Evolutionary conservation across 64 coral and sea anemone species (phyloP).

Genomic region (Montipora efflorescens): DNA sequence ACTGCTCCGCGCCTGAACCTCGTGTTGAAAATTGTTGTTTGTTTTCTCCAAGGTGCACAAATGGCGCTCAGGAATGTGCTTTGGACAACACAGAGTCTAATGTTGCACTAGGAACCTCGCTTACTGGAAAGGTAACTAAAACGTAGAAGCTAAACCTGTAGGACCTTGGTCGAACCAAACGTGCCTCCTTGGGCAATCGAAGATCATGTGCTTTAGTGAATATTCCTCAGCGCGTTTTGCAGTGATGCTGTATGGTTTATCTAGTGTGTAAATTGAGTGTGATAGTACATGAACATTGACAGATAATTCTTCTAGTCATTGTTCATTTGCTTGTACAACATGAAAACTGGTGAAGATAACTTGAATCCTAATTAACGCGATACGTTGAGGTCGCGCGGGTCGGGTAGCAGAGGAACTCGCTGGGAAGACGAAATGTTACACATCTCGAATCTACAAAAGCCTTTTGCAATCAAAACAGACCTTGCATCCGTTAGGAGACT

Average conservation of each 20-base stretch:
- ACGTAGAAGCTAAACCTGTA: not conserved
- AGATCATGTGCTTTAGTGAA: slow-evolving; percentile 32
- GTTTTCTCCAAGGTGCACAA: slow-evolving; percentile 36
- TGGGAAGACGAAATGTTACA: not conserved
- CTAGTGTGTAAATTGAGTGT: not conserved
- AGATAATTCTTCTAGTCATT: not conserved
- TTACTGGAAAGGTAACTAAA: slow-evolving; percentile 16
- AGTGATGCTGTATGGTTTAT: not conserved
- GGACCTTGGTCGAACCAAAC: not conserved
- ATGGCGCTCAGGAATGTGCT: not conserved
- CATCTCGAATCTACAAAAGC: not conserved
- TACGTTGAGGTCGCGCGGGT: not conserved
- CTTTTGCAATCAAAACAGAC: not conserved
- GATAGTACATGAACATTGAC: not conserved
- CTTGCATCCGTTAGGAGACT: not conserved
- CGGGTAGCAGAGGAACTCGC: not conserved
- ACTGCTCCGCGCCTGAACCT: not conserved
- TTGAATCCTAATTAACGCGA: not conserved
- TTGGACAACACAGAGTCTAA: not conserved
- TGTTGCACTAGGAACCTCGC: not conserved
- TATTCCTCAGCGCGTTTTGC: not conserved
- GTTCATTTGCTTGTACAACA: not conserved
- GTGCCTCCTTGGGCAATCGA: not conserved
- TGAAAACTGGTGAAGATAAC: not conserved
- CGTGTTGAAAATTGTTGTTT: slow-evolving; percentile 41